Evolutionary conservation across 2,888 invertebrate genomes (phyloP).

Genomic region (Galerucella nymphaeae): DNA sequence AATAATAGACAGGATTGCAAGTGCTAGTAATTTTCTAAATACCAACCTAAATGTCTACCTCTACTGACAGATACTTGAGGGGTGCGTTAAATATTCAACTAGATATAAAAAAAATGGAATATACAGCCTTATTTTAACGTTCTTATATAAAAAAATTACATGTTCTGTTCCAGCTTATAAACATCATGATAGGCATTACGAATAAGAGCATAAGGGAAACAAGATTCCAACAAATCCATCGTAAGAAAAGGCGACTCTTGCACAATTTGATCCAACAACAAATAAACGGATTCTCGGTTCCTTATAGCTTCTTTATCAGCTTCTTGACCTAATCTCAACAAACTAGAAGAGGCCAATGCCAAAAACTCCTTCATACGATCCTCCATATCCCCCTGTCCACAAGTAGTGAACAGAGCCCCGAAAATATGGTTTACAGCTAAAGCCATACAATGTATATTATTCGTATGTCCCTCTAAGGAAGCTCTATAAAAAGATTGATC

Average conservation of each 20-base stretch:
- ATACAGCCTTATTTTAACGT: constrained; percentile 4
- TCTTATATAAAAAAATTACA: constrained; percentile 54
- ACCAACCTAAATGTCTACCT: too few species aligned
- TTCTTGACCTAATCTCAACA: constrained; percentile 93
- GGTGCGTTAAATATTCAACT: background rate
- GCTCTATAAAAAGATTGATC: constrained; percentile 91
- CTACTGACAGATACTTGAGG: too few species aligned
- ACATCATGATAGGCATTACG: constrained; percentile 98
- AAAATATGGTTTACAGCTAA: constrained; percentile 96
- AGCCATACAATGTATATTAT: constrained; percentile 99
- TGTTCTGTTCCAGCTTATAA: constrained; percentile 86
- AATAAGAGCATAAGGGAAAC: constrained; percentile 98
- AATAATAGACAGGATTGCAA: too few species aligned
- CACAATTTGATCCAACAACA: constrained; percentile 96
- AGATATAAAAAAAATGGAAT: background rate
- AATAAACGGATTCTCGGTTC: constrained; percentile 96
- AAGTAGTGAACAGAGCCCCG: constrained; percentile 95
- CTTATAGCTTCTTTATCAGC: constrained; percentile 93
- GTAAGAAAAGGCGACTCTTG: constrained; percentile 98
- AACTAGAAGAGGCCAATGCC: constrained; percentile 93
- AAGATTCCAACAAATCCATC: constrained; percentile 98
- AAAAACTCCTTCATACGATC: constrained; percentile 97
- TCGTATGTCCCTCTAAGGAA: constrained; percentile 92
- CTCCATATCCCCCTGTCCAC: constrained; percentile 95
- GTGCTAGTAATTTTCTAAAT: too few species aligned